phyloP scores from a whole-genome alignment of 2,797 vertebrate genomes.

The Acipenser ruthenus region DNA sequence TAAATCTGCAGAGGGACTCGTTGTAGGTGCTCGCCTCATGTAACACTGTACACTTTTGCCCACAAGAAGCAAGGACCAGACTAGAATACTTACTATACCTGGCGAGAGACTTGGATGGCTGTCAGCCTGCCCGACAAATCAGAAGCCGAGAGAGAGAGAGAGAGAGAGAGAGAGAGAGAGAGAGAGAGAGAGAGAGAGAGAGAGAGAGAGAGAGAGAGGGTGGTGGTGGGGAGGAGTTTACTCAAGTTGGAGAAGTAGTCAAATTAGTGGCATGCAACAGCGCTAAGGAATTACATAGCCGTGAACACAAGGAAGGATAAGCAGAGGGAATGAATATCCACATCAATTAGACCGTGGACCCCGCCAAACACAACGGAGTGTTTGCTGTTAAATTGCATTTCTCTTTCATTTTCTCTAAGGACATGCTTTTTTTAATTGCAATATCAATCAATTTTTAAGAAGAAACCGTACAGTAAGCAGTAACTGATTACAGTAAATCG shows the following conservation, averaged over 20 bases:
- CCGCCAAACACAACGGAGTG: slow-evolving; percentile 1
- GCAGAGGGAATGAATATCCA: slow-evolving; percentile 13
- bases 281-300: slow-evolving; percentile 34
- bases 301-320: slow-evolving; percentile 24
- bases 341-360: slow-evolving; percentile 3
- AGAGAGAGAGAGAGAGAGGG: slow-evolving; percentile 30
- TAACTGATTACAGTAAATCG: too few relatives aligned
- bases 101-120: not conserved
- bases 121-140: not conserved
- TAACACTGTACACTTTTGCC: too few relatives aligned
- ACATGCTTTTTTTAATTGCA: too few relatives aligned
- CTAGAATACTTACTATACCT: not conserved
- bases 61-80: too few relatives aligned
- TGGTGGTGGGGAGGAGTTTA: slow-evolving; percentile 65
- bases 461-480: too few relatives aligned
- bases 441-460: too few relatives aligned
- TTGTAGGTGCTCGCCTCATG: too few relatives aligned
- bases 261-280: slow-evolving; percentile 53
- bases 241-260: slow-evolving; percentile 50
- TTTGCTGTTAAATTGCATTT: too few relatives aligned
- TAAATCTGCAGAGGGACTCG: too few relatives aligned
- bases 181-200: slow-evolving; percentile 34
- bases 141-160: slow-evolving; percentile 14
- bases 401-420: too few relatives aligned
- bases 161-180: slow-evolving; percentile 20